Conservation (phyloP, 2,888 invertebrate species). For the Gnatocerus cornutus region DNA sequence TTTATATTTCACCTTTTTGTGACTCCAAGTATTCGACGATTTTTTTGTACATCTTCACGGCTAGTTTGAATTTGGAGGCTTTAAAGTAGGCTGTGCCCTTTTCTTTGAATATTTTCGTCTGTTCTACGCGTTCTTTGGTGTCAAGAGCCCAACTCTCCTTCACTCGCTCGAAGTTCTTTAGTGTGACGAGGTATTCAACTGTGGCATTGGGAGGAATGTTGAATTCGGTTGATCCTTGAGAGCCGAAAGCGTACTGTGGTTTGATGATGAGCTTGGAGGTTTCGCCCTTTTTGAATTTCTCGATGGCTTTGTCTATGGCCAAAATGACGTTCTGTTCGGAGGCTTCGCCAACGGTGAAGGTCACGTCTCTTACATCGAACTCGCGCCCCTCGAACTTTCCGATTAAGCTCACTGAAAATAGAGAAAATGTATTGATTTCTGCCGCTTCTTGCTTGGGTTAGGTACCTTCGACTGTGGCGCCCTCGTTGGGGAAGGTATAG, state of each 20-base stretch:
- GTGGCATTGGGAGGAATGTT: slow-evolving; percentile 86
- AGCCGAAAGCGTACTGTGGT: slow-evolving; percentile 87
- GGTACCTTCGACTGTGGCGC: slow-evolving; percentile 87
- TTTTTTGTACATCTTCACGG: slow-evolving; percentile 90
- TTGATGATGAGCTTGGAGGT: slow-evolving; percentile 82
- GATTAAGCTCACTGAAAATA: slow-evolving; percentile 80
- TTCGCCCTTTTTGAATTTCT: slow-evolving; percentile 87
- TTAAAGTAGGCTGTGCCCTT: slow-evolving; percentile 95
- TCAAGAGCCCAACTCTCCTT: slow-evolving; percentile 90
- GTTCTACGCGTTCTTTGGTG: slow-evolving; percentile 84
- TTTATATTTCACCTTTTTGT: slow-evolving; percentile 75
- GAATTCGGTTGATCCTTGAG: slow-evolving; percentile 79
- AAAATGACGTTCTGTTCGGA: slow-evolving; percentile 82
- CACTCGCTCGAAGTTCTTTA: slow-evolving; percentile 89
- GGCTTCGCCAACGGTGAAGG: slow-evolving; percentile 91
- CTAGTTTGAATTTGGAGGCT: slow-evolving; percentile 82
- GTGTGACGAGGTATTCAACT: slow-evolving; percentile 86
- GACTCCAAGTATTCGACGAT: slow-evolving; percentile 78
- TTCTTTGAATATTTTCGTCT: slow-evolving; percentile 87
- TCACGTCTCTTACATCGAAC: slow-evolving; percentile 88
- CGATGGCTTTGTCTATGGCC: slow-evolving; percentile 88
- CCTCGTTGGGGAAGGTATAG: slow-evolving; percentile 84
- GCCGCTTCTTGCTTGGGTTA: no score
- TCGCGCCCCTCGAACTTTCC: slow-evolving; percentile 78
- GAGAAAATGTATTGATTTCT: no score